phyloP scores from a whole-genome alignment of 1,140 invertebrate species.

The Contarinia nasturtii region DNA sequence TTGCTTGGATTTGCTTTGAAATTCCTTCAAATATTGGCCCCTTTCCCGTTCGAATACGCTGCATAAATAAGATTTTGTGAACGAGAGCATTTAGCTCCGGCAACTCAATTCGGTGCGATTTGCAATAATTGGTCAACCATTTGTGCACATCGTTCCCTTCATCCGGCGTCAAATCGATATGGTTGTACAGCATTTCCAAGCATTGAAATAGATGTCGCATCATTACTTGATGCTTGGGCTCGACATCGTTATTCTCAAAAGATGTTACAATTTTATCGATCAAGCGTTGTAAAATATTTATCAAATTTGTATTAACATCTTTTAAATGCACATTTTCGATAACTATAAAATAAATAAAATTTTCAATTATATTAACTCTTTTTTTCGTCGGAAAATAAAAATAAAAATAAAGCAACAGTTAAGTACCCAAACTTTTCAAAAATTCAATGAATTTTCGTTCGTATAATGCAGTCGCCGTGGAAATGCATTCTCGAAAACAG shows the following conservation, averaged over 20 bases:
- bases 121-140: constrained; percentile 18
- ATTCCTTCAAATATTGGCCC: constrained; percentile 17
- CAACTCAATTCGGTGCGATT: constrained; percentile 9
- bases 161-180: constrained; percentile 10
- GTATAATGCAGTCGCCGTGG: constrained; percentile 25
- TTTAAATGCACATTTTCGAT: neutral
- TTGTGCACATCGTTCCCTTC: constrained; percentile 13
- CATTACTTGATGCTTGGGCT: constrained; percentile 8
- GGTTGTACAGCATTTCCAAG: constrained; percentile 15
- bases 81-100: constrained; percentile 10
- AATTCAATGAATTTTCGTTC: constrained; percentile 25
- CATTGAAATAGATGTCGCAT: constrained; percentile 11
- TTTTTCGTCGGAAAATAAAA: neutral
- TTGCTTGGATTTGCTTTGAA: constrained; percentile 10
- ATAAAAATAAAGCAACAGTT: neutral
- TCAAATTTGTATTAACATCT: neutral
- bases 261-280: constrained; percentile 15
- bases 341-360: neutral
- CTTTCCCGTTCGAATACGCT: constrained; percentile 17
- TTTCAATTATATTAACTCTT: neutral
- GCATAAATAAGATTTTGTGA: constrained; percentile 16
- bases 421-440: constrained; percentile 18
- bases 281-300: constrained; percentile 11
- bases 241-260: constrained; percentile 7
- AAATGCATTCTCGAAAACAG: constrained; percentile 32